A percentile compares a stretch with the other conserved stretches of the same genome.
Conservation (phyloP, 2,888 invertebrate genomes). For the Aspidapion aeneum region DNA sequence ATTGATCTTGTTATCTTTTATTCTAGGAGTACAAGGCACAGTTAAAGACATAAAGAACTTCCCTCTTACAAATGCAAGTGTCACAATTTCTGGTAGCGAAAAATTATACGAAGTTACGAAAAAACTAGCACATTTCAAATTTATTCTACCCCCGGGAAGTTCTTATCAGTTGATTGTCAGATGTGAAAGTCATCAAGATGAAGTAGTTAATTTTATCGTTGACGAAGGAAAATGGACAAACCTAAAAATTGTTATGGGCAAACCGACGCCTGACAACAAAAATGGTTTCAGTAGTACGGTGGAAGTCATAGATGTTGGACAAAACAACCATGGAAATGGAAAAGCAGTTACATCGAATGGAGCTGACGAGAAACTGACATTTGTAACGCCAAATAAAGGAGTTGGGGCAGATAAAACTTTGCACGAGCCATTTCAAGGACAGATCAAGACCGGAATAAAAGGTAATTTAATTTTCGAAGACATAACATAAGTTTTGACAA, state of each 20-base stretch:
- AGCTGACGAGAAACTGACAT: background rate
- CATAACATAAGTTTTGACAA: background rate
- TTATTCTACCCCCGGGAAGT: constrained; percentile 65
- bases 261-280: background rate
- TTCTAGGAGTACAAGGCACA: constrained; percentile 52
- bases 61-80: constrained; percentile 68
- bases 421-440: constrained; percentile 30
- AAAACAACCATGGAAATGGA: background rate
- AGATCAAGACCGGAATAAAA: constrained; percentile 32
- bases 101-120: constrained; percentile 59
- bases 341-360: background rate
- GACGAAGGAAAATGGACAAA: constrained; percentile 27
- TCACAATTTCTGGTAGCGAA: constrained; percentile 61
- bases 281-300: background rate
- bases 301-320: background rate
- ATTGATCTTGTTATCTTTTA: too few relatives aligned
- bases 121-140: constrained; percentile 69
- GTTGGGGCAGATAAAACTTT: constrained; percentile 23
- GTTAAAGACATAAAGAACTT: constrained; percentile 46
- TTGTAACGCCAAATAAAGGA: background rate
- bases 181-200: constrained; percentile 58
- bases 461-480: too few relatives aligned
- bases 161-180: constrained; percentile 61
- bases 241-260: background rate
- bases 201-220: constrained; percentile 49